Conservation (phyloP, 2,113 vertebrate species). For the Sylvia atricapilla region DNA sequence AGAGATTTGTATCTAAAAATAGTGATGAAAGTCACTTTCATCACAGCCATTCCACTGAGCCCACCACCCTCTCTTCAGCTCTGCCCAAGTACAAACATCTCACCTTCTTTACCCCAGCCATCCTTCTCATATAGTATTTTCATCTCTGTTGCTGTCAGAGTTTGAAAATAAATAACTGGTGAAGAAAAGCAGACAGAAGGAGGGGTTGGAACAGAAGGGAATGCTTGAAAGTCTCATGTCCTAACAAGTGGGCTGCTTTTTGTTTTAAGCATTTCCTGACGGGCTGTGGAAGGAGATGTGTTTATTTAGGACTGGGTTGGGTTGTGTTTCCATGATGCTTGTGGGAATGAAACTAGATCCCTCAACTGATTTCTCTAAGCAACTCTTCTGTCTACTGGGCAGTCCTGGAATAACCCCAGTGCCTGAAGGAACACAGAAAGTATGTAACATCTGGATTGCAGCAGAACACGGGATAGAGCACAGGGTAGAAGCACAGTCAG, state of each 20-base stretch:
- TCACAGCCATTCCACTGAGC: background rate
- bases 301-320: background rate
- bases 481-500: background rate
- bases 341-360: background rate
- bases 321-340: background rate
- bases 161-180: background rate
- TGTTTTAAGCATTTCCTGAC: background rate
- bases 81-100: background rate
- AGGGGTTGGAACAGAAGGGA: background rate
- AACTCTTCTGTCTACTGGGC: background rate
- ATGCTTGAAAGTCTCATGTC: background rate
- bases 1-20: background rate
- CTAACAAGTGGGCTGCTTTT: background rate
- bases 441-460: background rate
- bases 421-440: background rate
- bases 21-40: background rate
- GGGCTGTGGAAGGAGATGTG: background rate
- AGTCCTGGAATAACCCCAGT: background rate
- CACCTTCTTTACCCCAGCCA: background rate
- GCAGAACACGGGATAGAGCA: background rate
- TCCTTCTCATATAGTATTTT: background rate
- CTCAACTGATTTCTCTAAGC: background rate
- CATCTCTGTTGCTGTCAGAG: background rate
- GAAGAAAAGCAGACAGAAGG: conserved; percentile 20
- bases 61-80: background rate